phyloP scores from a whole-genome alignment of 2,797 vertebrate species.

The Ambastaia sidthimunki region DNA sequence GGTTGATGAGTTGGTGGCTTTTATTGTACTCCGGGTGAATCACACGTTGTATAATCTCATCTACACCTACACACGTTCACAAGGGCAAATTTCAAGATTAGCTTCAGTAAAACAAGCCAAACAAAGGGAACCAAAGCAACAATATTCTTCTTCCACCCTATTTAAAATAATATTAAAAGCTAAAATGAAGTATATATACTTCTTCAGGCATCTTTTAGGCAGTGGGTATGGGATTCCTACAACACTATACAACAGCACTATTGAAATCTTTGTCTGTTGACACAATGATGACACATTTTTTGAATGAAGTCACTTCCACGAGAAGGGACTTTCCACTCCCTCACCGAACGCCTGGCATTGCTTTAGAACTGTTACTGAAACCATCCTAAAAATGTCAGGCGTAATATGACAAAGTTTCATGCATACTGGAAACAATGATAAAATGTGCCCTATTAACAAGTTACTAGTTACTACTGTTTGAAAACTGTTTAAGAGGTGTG shows the following conservation, averaged over 20 bases:
- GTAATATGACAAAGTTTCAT: neutral
- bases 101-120: conserved; percentile 3
- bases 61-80: conserved; percentile 32
- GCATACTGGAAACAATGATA: neutral
- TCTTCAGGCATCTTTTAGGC: neutral
- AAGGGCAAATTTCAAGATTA: conserved; percentile 22
- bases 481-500: no score
- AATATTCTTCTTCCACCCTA: conserved; percentile 9
- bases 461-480: neutral
- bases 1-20: conserved; percentile 12
- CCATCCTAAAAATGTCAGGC: neutral
- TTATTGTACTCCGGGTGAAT: conserved; percentile 41
- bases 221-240: conserved; percentile 3
- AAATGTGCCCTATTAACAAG: no score
- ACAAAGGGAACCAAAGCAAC: conserved; percentile 2
- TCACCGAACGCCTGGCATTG: conserved; percentile 40
- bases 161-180: neutral
- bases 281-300: conserved; percentile 38
- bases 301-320: conserved; percentile 59
- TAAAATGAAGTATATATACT: neutral
- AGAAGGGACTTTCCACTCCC: conserved; percentile 42
- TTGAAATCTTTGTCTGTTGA: conserved; percentile 44
- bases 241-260: conserved; percentile 52
- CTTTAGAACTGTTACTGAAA: conserved; percentile 53
- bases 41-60: conserved; percentile 30